A percentile compares a stretch with the other conserved stretches of the same genome.
Evolutionary conservation across 2,888 invertebrate species (phyloP).

Genomic region (Lycocerus yunnanus): DNA sequence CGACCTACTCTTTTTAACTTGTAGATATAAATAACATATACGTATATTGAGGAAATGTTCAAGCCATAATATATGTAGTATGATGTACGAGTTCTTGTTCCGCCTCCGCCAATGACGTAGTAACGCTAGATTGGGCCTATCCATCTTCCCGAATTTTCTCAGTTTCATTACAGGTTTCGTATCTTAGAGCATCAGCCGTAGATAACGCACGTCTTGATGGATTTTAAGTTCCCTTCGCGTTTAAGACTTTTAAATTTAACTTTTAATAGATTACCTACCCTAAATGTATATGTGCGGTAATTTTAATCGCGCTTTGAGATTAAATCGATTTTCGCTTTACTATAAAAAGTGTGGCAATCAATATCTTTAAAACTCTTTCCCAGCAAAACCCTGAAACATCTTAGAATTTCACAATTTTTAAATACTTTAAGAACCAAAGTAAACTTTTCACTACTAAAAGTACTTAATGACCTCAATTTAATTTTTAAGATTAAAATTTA

Average conservation of each 20-base stretch:
- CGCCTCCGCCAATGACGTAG: slow-evolving; percentile 34
- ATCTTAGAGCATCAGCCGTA: slow-evolving; percentile 31
- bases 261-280: slow-evolving; percentile 38
- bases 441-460: not conserved
- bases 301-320: slow-evolving; percentile 21
- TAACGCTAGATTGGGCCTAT: slow-evolving; percentile 43
- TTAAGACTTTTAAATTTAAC: slow-evolving; percentile 42
- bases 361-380: not conserved
- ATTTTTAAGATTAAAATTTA: not conserved
- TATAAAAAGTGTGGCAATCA: not conserved
- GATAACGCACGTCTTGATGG: slow-evolving; percentile 42
- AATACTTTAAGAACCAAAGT: not conserved
- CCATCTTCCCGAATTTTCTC: slow-evolving; percentile 44
- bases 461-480: not conserved
- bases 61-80: slow-evolving; percentile 37
- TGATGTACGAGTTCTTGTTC: slow-evolving; percentile 39
- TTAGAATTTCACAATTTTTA: not conserved
- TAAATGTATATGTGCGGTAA: slow-evolving; percentile 34
- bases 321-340: slow-evolving; percentile 4
- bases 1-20: slow-evolving; percentile 41
- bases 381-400: not conserved
- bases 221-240: slow-evolving; percentile 38
- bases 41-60: slow-evolving; percentile 40
- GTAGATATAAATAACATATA: slow-evolving; percentile 42
- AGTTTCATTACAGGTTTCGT: slow-evolving; percentile 44